These are phyloP conservation scores for Desoria tigrina DNA, from an alignment of 2,888 invertebrate species.

Conservation along the genomic window DNA sequence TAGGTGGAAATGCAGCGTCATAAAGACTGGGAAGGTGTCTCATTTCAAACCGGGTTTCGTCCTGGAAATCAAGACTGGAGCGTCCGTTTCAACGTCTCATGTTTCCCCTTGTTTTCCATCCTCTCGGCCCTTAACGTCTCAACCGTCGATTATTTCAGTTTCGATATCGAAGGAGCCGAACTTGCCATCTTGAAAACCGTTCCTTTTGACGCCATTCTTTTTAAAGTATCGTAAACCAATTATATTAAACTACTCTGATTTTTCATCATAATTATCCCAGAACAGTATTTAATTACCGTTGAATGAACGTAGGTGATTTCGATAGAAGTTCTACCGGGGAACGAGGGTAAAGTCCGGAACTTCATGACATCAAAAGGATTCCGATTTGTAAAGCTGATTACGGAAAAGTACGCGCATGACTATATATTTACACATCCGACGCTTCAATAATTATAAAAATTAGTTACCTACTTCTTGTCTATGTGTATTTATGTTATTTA, in stretches of 20 bases:
- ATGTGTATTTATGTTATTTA: too few species aligned
- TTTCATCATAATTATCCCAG: too few species aligned
- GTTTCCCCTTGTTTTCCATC: conserved; percentile 29
- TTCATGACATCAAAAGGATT: conserved; percentile 2
- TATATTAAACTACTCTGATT: too few species aligned
- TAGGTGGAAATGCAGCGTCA: conserved; percentile 2
- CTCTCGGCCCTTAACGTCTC: conserved; percentile 9
- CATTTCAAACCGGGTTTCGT: not conserved
- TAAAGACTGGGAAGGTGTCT: not conserved
- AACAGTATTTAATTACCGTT: too few species aligned
- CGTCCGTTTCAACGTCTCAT: not conserved
- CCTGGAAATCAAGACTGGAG: not conserved
- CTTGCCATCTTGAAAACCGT: conserved; percentile 9
- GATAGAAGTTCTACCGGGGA: conserved; percentile 1
- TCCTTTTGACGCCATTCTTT: conserved; percentile 19
- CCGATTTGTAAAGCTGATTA: not conserved
- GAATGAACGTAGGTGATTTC: not conserved
- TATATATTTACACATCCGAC: conserved; percentile 10
- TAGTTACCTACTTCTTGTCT: too few species aligned
- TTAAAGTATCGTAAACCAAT: conserved; percentile 19
- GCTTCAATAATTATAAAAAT: too few species aligned
- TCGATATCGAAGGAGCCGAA: conserved; percentile 22
- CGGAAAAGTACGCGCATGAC: conserved; percentile 1
- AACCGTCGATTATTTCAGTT: conserved; percentile 22
- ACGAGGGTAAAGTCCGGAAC: not conserved